A percentile compares a stretch with the other conserved stretches of the same genome.
Evolutionary conservation across 2,113 vertebrate species (phyloP).

Genomic region (Leiothrix lutea): DNA sequence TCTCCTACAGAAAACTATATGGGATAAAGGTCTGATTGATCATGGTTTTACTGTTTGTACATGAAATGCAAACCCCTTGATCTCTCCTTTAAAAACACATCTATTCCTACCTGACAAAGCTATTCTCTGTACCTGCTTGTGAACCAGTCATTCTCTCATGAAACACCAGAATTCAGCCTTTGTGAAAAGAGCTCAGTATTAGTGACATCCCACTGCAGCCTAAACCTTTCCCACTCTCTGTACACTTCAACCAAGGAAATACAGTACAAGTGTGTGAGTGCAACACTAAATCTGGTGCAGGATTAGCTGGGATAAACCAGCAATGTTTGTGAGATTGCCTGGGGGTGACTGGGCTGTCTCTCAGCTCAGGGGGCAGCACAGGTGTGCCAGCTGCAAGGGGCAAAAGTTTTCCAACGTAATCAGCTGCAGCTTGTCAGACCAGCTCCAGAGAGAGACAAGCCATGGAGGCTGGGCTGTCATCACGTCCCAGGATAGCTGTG

Average conservation of each 20-base stretch:
- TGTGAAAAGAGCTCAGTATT: neutral
- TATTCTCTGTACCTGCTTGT: neutral
- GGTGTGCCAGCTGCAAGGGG: neutral
- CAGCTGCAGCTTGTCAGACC: neutral
- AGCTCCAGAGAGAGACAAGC: neutral
- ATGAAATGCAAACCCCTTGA: neutral
- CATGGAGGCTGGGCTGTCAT: neutral
- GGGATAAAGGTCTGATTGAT: neutral
- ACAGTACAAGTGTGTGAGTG: neutral
- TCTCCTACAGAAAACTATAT: neutral
- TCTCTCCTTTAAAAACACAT: neutral
- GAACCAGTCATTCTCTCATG: neutral
- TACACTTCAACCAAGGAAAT: neutral
- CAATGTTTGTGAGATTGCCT: neutral
- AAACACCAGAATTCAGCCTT: neutral
- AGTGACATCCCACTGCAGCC: neutral
- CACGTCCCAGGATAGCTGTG: conserved; percentile 36
- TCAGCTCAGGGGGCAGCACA: neutral
- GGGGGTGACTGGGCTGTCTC: neutral
- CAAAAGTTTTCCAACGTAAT: neutral
- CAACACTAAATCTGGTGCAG: neutral
- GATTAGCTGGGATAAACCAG: neutral
- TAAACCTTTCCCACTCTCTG: neutral
- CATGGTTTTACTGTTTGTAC: neutral
- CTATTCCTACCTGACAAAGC: neutral